Evolutionary conservation across 2,113 vertebrate genomes (phyloP), one percentile per base, ranked within the genome.

Genomic region (Furnarius figulus): DNA sequence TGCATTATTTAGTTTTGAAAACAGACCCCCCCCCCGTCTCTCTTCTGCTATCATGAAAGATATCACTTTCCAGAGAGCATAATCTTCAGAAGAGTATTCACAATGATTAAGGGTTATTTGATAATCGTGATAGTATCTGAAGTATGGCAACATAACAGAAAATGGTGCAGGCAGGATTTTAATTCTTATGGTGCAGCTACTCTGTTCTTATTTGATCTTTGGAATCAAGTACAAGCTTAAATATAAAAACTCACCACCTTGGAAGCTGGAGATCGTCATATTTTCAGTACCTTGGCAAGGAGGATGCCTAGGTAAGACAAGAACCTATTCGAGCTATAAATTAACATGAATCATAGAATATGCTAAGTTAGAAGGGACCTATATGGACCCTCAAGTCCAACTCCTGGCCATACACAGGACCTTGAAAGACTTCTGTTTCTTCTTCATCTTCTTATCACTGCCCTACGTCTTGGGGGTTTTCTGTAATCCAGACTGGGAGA

Each of bases 191-290:
- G 21, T 33, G 27, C 53, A 39, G 21, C 23, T 58, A 58, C 11
- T 3, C 16, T 56, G 14, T 18, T 78, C 8, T 20, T 1, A 2
- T 79, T 46, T 87, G 25, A 78, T 68, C 13, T 70, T 37, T 49
- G 39, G 21, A 89, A 59, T 39, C n/a, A 67, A 67, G 50, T 25
- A 55, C 10, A 89, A 85, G 20, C 13, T 87, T 85, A 44, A 28
- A 79, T 18, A 40, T 58, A 76, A 56, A 85, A 93, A 96, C 97
- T 98, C 95, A 98, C 96, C 96, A 40, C 98, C 96, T 70, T 98
- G 94, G 59, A 98, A 98, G 87, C 89, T 92, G 79, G 96, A 98
- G 88, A 70, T 73, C 6, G 63, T 92, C 22, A 46, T 90, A 61
- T 24, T 86, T 90, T 63, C 55, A 12, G 58, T 66, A 55, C 49